Percentiles rank a stretch among this genome's conserved stretches.
Conservation (phyloP, 2,797 vertebrate genomes). For the Pagetopsis macropterus region DNA sequence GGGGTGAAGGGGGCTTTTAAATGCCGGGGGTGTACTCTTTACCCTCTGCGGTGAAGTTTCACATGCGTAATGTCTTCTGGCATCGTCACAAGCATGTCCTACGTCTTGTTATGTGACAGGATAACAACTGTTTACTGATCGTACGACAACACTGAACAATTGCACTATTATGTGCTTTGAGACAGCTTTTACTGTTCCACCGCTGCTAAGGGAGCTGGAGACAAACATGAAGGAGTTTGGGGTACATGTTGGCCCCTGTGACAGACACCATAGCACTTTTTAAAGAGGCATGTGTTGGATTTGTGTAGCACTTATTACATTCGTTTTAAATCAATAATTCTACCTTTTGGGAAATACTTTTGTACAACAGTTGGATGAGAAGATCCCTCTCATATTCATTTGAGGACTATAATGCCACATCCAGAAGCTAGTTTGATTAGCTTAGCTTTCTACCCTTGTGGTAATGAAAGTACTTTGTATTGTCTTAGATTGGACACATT, state of each 20-base stretch:
- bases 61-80: conserved; percentile 74
- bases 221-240: conserved; percentile 31
- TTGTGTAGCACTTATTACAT: conserved; percentile 47
- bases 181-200: conserved; percentile 38
- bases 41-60: conserved; percentile 58
- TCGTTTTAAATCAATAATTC: conserved; percentile 7
- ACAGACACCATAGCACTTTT: conserved; percentile 44
- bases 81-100: conserved; percentile 54
- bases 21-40: conserved; percentile 54
- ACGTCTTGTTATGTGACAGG: conserved; percentile 67
- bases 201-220: conserved; percentile 33
- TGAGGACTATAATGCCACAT: background rate
- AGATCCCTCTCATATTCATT: conserved; percentile 4
- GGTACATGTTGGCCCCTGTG: conserved; percentile 30
- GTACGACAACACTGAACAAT: conserved; percentile 58
- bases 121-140: conserved; percentile 70
- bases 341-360: conserved; percentile 13
- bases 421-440: conserved; percentile 3
- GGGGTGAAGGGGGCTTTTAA: conserved; percentile 66
- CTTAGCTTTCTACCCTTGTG: background rate
- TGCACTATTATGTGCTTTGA: conserved; percentile 58
- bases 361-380: conserved; percentile 24
- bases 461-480: background rate
- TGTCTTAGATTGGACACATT: conserved; percentile 5
- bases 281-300: conserved; percentile 18